Evolutionary conservation across 2,797 vertebrate genomes (phyloP), one percentile per base, ranked within the genome.

Genomic region (Benthosema pterotum): DNA sequence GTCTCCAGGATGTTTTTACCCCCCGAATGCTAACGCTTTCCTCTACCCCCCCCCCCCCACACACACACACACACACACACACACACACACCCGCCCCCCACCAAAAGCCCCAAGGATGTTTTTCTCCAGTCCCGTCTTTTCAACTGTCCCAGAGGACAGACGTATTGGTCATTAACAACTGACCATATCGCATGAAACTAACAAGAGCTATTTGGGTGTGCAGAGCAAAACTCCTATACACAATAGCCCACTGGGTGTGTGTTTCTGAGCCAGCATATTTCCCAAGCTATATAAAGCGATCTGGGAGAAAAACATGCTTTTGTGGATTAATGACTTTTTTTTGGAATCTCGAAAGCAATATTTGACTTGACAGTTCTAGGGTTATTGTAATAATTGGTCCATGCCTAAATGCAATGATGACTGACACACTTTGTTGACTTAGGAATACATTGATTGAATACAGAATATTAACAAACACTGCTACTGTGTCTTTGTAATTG

Each of bases 161-260:
- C 67, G 77, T 82, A 58, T 46, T n/a, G 89, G 85, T 88, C 86
- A 87, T 87, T 84, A 85, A 81, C 69, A 83, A 90, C 86, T 86
- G 87, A 87, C 89, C 90, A 78, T 22, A 69, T 47, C 53, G 63
- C 72, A 74, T 74, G 74, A 79, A 90, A 87, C 84, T 81, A 80
- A 88, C 78, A 79, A 80, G 78, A 87, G n/a, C 86, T 83, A 82
- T 88, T 80, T 88, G 62, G 74, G 59, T 71, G 69, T 54, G 60
- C 28, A 52, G 50, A 47, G 15, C 17, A 45, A n/a, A 42, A 52
- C 52, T 42, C 16, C 13, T 5, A 38, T 42, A 13, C 48, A 53
- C 49, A 16, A 52, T 19, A 43, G 9, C 52, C 11, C 16, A 47
- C 58, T 50, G 65, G 70, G 45, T 17, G 38, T 67, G 64, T 52